phyloP scores from a whole-genome alignment of 2,113 vertebrate genomes.

The Amphilophus citrinellus region DNA sequence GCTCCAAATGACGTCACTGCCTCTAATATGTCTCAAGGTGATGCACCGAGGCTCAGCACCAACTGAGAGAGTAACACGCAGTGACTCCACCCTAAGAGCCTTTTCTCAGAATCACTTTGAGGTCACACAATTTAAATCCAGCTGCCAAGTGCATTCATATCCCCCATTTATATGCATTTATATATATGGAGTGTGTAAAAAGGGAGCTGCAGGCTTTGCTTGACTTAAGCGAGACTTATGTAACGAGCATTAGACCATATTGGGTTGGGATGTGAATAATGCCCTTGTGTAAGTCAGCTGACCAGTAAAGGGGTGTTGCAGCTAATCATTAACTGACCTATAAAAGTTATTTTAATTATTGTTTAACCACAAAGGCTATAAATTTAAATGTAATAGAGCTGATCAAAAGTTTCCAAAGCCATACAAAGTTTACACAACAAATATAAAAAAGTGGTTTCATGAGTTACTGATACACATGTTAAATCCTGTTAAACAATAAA shows the following conservation, averaged over 20 bases:
- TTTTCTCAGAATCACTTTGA: conserved; percentile 18
- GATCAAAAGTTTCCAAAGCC: neutral
- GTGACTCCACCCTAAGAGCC: neutral
- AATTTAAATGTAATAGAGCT: neutral
- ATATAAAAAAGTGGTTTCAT: neutral
- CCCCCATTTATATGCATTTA: neutral
- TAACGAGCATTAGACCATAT: conserved; percentile 34
- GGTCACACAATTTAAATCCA: neutral
- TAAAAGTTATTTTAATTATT: neutral
- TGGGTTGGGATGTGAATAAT: conserved; percentile 23
- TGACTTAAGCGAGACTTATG: conserved; percentile 32
- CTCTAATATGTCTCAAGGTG: conserved; percentile 18
- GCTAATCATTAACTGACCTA: neutral
- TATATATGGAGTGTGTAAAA: neutral
- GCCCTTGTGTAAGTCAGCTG: conserved; percentile 54
- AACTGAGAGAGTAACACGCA: neutral
- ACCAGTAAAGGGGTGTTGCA: neutral
- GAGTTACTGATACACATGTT: neutral
- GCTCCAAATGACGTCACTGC: conserved; percentile 8
- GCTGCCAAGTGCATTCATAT: neutral
- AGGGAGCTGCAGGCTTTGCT: neutral
- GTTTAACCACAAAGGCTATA: neutral
- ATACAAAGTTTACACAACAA: neutral
- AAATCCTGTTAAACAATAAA: neutral
- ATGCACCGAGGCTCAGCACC: neutral